These are phyloP conservation scores for Phyllopteryx taeniolatus DNA, from an alignment of 2,113 vertebrate genomes.

Conservation along the genomic window DNA sequence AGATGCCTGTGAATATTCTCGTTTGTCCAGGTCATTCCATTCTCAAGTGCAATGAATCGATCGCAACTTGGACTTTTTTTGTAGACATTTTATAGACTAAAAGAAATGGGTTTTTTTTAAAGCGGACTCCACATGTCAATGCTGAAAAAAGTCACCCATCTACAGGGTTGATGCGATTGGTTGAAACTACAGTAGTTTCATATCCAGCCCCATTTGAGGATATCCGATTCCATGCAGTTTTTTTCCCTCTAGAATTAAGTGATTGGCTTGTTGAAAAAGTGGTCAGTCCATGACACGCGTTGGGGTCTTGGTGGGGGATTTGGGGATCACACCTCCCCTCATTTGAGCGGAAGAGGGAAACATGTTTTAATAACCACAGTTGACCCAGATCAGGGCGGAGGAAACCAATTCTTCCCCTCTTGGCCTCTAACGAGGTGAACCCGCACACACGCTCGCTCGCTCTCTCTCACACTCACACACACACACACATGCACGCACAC, in stretches of 20 bases:
- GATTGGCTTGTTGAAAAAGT: constrained; percentile 11
- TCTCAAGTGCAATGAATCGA: too few species aligned
- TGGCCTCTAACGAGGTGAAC: constrained; percentile 36
- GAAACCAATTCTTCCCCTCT: constrained; percentile 47
- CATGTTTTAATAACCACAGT: constrained; percentile 66
- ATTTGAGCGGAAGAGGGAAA: constrained; percentile 59
- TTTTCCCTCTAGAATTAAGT: background rate
- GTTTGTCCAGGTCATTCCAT: too few species aligned
- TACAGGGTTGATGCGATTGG: too few species aligned
- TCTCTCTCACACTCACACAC: constrained; percentile 21
- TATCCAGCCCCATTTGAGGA: background rate
- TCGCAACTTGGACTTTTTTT: too few species aligned
- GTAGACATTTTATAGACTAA: too few species aligned
- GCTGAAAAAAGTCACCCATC: too few species aligned
- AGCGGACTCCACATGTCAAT: too few species aligned
- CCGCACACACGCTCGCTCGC: background rate
- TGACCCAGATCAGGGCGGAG: constrained; percentile 58
- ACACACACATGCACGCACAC: background rate
- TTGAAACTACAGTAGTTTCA: background rate
- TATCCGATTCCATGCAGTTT: background rate
- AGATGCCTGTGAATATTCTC: too few species aligned
- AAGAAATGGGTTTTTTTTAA: too few species aligned
- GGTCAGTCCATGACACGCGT: constrained; percentile 12
- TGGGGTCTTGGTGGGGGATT: constrained; percentile 5
- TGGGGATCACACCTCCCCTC: constrained; percentile 44